Evolutionary conservation across 2,113 vertebrate species (phyloP).

Genomic region (Pholis gunnellus): DNA sequence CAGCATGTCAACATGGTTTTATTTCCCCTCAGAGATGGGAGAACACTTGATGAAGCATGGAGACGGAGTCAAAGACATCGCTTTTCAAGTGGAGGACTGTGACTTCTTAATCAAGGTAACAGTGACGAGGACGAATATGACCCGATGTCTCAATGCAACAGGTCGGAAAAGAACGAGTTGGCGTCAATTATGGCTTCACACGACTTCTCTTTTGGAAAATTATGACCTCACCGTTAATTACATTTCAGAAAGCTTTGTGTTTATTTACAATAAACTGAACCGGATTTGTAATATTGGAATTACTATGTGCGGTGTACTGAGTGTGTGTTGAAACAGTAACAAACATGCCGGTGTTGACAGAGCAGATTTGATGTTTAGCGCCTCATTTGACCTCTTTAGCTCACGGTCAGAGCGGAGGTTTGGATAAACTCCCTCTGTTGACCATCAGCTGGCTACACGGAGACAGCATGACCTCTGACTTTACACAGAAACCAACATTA

Average conservation of each 20-base stretch:
- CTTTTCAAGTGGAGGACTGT: constrained; percentile 88
- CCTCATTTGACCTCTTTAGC: constrained; percentile 35
- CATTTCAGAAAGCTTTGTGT: background rate
- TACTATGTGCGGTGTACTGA: background rate
- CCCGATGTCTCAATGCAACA: background rate
- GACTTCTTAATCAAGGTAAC: constrained; percentile 86
- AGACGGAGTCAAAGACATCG: constrained; percentile 86
- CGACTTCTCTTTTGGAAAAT: background rate
- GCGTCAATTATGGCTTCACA: background rate
- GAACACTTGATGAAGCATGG: constrained; percentile 84
- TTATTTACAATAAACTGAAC: background rate
- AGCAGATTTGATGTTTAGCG: constrained; percentile 17
- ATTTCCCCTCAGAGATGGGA: constrained; percentile 80
- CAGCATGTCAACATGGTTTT: background rate
- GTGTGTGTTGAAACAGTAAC: constrained; percentile 40
- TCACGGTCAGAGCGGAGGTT: constrained; percentile 53
- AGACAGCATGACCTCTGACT: background rate
- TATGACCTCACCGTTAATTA: background rate
- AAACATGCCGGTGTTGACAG: constrained; percentile 37
- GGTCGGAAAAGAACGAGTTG: background rate
- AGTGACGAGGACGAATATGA: background rate
- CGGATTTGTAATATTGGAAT: too few relatives aligned
- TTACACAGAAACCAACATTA: background rate
- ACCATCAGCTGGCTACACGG: constrained; percentile 13
- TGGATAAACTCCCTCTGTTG: constrained; percentile 35